These are phyloP conservation scores for Caenorhabditis wallacei DNA, from an alignment of 2,888 invertebrate genomes.

Conservation along the genomic window DNA sequence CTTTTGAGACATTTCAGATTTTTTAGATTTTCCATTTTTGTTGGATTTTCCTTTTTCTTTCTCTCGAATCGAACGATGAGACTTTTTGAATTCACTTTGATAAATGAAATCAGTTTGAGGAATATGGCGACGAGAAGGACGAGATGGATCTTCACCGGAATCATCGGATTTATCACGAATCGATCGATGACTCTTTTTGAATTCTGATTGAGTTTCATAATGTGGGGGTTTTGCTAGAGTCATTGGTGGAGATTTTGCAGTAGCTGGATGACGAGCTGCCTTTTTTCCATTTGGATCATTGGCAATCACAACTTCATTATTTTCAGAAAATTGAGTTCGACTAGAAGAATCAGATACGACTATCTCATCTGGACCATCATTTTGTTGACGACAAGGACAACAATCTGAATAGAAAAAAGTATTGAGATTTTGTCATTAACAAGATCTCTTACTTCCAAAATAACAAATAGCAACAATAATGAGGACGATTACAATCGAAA, in stretches of 20 bases:
- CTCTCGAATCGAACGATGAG: constrained; percentile 6
- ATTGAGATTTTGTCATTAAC: no score
- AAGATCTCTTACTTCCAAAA: constrained; percentile 18
- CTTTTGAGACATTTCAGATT: background rate
- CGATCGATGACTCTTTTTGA: constrained; percentile 23
- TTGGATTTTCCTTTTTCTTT: constrained; percentile 2
- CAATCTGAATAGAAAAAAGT: constrained; percentile 4
- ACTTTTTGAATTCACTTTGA: constrained; percentile 28
- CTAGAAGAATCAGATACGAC: constrained; percentile 11
- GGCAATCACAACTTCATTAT: no score
- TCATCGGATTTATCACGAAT: background rate
- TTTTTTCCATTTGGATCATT: background rate
- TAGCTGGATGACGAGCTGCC: background rate
- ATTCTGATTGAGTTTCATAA: constrained; percentile 1
- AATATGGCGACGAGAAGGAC: background rate
- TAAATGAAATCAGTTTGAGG: background rate
- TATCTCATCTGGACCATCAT: constrained; percentile 1
- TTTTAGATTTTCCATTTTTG: background rate
- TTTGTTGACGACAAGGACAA: constrained; percentile 6
- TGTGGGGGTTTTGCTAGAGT: background rate
- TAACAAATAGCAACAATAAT: constrained; percentile 4
- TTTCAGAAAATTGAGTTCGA: no score
- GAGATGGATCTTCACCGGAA: background rate
- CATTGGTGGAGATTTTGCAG: constrained; percentile 3
- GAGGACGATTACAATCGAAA: constrained; percentile 10